Evolutionary conservation across 2,797 vertebrate species (phyloP).

Genomic region (Enteromius viviparus): DNA sequence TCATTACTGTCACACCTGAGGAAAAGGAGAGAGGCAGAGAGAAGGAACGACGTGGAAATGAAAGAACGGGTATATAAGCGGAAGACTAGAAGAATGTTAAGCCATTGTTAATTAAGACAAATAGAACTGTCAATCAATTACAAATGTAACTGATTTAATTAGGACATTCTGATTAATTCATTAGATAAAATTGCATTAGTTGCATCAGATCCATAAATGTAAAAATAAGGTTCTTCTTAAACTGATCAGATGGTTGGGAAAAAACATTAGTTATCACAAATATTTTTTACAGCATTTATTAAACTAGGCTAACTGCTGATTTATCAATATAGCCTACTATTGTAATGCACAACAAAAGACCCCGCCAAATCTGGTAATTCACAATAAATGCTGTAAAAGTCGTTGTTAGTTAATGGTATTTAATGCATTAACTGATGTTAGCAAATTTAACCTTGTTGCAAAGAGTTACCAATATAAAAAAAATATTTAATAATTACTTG

Average conservation of each 20-base stretch:
- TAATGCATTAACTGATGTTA: not conserved
- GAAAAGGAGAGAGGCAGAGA: slow-evolving; percentile 48
- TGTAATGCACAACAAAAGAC: not conserved
- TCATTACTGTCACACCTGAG: slow-evolving; percentile 72
- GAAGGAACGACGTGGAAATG: not conserved
- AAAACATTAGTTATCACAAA: not conserved
- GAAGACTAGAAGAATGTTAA: not conserved
- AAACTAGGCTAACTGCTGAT: not conserved
- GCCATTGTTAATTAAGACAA: not conserved
- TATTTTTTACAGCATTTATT: slow-evolving; percentile 3
- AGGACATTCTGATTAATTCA: slow-evolving; percentile 2
- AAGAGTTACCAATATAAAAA: not conserved
- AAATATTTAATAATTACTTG: not conserved
- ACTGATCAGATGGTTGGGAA: not conserved
- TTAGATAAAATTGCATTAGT: not conserved
- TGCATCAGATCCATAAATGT: not conserved
- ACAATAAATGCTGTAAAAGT: not conserved
- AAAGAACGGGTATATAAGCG: not conserved
- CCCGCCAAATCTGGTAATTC: not conserved
- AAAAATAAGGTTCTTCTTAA: not conserved
- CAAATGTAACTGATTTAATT: not conserved
- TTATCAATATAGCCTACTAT: not conserved
- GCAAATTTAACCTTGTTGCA: not conserved
- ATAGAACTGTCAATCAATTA: not conserved
- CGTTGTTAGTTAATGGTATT: not conserved